phyloP scores from a whole-genome alignment of 2,888 invertebrate species.

The Heliconius erato region DNA sequence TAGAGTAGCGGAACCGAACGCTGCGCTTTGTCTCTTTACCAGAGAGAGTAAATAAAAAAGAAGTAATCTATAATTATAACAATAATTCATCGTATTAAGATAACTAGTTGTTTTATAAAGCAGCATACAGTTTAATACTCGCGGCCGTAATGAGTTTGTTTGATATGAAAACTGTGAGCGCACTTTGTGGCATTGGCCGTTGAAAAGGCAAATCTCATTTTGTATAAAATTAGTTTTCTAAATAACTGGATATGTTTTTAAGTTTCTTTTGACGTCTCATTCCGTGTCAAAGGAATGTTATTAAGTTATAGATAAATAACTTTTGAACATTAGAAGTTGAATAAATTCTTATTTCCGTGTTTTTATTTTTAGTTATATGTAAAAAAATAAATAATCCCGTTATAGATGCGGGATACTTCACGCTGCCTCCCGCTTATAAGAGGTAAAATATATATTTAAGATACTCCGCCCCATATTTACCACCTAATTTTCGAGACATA shows the following conservation, averaged over 20 bases:
- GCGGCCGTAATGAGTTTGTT: slow-evolving; percentile 57
- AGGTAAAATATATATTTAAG: too few species aligned
- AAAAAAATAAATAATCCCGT: too few species aligned
- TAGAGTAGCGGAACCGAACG: too few species aligned
- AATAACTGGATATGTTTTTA: slow-evolving; percentile 47
- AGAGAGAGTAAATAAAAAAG: background rate
- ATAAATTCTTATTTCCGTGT: background rate
- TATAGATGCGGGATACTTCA: too few species aligned
- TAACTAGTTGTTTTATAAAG: slow-evolving; percentile 45
- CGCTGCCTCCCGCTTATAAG: too few species aligned
- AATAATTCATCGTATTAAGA: slow-evolving; percentile 37
- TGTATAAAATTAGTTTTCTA: slow-evolving; percentile 56
- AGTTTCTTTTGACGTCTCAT: slow-evolving; percentile 37
- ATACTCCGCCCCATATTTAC: too few species aligned
- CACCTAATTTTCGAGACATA: too few species aligned
- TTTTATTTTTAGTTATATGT: too few species aligned
- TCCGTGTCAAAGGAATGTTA: slow-evolving; percentile 42
- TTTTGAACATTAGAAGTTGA: slow-evolving; percentile 5
- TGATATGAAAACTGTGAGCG: slow-evolving; percentile 52
- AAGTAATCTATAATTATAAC: slow-evolving; percentile 15
- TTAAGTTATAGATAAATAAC: slow-evolving; percentile 31
- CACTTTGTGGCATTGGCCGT: slow-evolving; percentile 51
- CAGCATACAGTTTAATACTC: slow-evolving; percentile 53
- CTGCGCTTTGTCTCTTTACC: too few species aligned
- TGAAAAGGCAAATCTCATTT: slow-evolving; percentile 53